A percentile compares a stretch with the other conserved stretches of the same genome.
These are phyloP conservation scores for Manis pentadactyla DNA, from an alignment of 2,797 vertebrate genomes.

Conservation along the genomic window DNA sequence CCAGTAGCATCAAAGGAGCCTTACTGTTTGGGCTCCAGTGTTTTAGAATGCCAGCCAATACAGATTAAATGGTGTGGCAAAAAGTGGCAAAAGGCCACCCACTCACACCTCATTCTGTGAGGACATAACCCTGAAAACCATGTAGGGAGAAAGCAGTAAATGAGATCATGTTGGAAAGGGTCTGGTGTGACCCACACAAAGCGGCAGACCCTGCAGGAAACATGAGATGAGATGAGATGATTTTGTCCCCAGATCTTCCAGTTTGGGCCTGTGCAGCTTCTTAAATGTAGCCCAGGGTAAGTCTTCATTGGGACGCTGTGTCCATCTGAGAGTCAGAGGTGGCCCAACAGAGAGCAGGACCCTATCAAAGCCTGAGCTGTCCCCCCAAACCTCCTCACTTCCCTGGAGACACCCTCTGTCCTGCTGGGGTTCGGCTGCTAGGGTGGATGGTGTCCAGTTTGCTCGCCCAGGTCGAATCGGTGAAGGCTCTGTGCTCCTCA, in stretches of 20 bases:
- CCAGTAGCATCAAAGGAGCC: background rate
- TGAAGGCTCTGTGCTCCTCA: too few relatives aligned
- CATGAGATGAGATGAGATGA: rapidly evolving
- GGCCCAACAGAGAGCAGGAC: background rate
- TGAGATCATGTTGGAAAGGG: background rate
- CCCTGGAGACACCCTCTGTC: too few relatives aligned
- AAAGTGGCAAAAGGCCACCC: background rate
- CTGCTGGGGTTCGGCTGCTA: background rate
- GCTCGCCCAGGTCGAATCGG: background rate
- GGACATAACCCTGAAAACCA: rapidly evolving
- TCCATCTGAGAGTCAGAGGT: too few relatives aligned
- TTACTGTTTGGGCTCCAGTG: background rate
- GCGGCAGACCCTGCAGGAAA: background rate
- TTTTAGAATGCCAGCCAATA: background rate
- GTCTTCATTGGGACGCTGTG: rapidly evolving
- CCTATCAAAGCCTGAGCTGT: background rate
- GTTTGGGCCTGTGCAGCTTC: background rate
- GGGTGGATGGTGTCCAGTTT: background rate
- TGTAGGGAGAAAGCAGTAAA: background rate
- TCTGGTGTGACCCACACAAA: background rate
- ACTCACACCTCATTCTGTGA: rapidly evolving
- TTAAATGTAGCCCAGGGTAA: background rate
- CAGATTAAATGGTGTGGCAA: background rate
- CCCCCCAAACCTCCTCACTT: background rate
- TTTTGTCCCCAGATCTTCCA: background rate